These are phyloP conservation scores for Nemotelus nigrinus DNA, from an alignment of 2,888 invertebrate genomes.

Conservation along the genomic window DNA sequence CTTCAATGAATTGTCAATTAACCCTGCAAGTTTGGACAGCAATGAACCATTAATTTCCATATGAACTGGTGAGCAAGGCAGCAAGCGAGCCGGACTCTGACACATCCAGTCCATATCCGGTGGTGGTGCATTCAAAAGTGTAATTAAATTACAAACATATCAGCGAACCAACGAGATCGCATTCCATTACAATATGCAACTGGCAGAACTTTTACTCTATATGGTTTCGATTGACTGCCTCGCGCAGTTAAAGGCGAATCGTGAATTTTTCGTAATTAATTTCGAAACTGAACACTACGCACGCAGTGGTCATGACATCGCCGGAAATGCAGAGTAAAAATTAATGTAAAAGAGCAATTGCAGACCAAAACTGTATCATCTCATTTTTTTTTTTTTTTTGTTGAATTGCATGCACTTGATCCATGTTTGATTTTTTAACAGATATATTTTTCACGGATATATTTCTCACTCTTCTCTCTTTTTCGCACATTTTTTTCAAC, in stretches of 20 bases:
- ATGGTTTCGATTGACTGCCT: too few species aligned
- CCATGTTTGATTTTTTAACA: not conserved
- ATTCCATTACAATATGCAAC: not conserved
- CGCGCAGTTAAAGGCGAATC: constrained; percentile 1
- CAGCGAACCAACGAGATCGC: not conserved
- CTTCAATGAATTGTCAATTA: constrained; percentile 30
- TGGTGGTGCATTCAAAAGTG: not conserved
- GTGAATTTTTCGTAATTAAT: constrained; percentile 31
- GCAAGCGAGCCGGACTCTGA: not conserved
- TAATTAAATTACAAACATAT: constrained; percentile 34
- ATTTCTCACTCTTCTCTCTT: too few species aligned
- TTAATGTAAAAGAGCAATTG: not conserved
- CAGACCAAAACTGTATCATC: not conserved
- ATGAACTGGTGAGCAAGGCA: not conserved
- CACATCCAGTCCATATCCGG: constrained; percentile 17
- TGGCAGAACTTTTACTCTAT: too few species aligned
- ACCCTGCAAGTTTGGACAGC: constrained; percentile 22
- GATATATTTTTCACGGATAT: not conserved
- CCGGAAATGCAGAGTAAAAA: not conserved
- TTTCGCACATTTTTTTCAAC: too few species aligned
- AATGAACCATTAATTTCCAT: constrained; percentile 35
- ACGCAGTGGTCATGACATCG: not conserved
- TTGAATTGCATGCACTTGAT: not conserved
- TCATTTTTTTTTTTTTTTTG: not conserved
- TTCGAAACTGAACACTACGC: constrained; percentile 15